These are phyloP conservation scores for Rhabdomys dilectus DNA, from an alignment of 2,113 vertebrate species.

Conservation along the genomic window DNA sequence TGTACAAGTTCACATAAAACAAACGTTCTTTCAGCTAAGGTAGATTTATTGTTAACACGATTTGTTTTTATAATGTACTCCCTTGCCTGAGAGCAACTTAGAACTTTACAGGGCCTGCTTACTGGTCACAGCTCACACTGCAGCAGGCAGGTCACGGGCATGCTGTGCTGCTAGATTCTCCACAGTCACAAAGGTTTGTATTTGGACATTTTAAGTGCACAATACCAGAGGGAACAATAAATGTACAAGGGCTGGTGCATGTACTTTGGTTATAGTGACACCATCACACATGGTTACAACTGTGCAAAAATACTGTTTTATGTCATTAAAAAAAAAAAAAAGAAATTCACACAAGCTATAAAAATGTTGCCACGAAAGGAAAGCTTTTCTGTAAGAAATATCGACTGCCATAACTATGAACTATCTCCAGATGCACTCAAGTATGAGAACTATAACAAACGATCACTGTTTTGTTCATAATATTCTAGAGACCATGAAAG, in stretches of 20 bases:
- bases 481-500: not conserved
- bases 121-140: conserved; percentile 71
- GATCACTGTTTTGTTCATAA: conserved; percentile 33
- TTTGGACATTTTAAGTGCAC: conserved; percentile 69
- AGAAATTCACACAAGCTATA: conserved; percentile 53
- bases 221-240: conserved; percentile 68
- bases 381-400: conserved; percentile 60
- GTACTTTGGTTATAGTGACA: conserved; percentile 65
- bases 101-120: conserved; percentile 27
- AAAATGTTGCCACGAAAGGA: conserved; percentile 62
- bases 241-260: conserved; percentile 51
- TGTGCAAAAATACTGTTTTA: conserved; percentile 81
- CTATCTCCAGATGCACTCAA: conserved; percentile 23
- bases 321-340: conserved; percentile 67
- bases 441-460: conserved; percentile 24
- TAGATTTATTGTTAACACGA: conserved; percentile 64
- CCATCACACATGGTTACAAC: conserved; percentile 43
- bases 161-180: conserved; percentile 82
- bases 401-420: conserved; percentile 34
- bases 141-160: conserved; percentile 83
- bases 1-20: conserved; percentile 88
- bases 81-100: not conserved
- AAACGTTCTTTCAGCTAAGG: conserved; percentile 82
- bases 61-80: conserved; percentile 63
- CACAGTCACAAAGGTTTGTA: conserved; percentile 67